Evolutionary conservation across 2,113 vertebrate species (phyloP).

Genomic region (Ceyx cyanopectus): DNA sequence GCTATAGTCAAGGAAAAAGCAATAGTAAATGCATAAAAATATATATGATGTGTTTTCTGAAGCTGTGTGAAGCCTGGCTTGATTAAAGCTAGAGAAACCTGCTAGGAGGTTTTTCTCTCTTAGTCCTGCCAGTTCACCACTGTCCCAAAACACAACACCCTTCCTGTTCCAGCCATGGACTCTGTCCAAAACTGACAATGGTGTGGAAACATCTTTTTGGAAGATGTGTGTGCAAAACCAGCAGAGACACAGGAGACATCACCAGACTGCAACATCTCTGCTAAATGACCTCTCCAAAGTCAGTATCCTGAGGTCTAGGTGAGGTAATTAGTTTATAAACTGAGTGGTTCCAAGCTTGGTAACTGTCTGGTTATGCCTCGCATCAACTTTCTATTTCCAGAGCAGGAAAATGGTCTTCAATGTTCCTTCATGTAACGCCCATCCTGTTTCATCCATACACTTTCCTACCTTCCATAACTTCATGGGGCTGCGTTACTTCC

Average conservation of each 20-base stretch:
- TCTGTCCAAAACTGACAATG: slow-evolving; percentile 15
- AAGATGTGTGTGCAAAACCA: neutral
- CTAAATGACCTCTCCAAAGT: neutral
- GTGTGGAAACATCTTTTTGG: neutral
- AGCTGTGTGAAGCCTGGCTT: neutral
- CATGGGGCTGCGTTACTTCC: slow-evolving; percentile 70
- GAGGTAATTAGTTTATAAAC: slow-evolving; percentile 40
- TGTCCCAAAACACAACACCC: neutral
- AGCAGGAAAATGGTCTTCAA: neutral
- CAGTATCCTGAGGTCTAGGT: neutral
- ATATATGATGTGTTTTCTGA: neutral
- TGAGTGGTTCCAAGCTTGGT: neutral
- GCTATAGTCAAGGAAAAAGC: neutral
- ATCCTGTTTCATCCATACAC: neutral
- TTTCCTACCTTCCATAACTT: slow-evolving; percentile 78
- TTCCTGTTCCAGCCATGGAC: neutral
- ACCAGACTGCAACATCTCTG: neutral
- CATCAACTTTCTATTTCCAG: slow-evolving; percentile 19
- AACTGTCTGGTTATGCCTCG: slow-evolving; percentile 42
- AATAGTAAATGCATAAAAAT: neutral
- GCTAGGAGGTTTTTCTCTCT: neutral
- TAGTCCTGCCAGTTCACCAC: neutral
- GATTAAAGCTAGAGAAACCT: neutral
- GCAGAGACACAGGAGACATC: neutral
- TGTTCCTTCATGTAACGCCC: slow-evolving; percentile 49